Evolutionary conservation across 2,888 invertebrate genomes (phyloP), one percentile per base, ranked within the genome.

Genomic region (Cantharis nigra): DNA sequence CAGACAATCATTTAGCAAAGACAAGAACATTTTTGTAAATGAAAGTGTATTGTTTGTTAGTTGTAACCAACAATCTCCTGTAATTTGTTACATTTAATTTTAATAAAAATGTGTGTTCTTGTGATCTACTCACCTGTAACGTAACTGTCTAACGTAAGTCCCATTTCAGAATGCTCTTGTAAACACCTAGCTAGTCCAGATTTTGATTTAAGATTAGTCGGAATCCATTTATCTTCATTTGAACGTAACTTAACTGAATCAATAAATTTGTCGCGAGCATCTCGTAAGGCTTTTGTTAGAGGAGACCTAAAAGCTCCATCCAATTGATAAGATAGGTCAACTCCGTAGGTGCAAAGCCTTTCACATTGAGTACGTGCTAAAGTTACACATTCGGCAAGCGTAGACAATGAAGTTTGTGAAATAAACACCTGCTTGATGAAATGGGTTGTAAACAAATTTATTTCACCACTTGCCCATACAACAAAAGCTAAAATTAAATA

Each of bases 291-390:
- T 88, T 93, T 92, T 65, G 92, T 93, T 71, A 97, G 90, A 0
- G 96, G 95, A 11, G 92, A 91, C 80, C 96, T 91, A 77, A 99
- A 89, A 80, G 96, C 92, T 23, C 96, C 95, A 86, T 98, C 96
- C 83, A 99, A 91, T 86, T 97, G 96, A 88, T 97, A 98, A 80
- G 95, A 93, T 77, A 99, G 90, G 89, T 99, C 98, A 83, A 99
- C 91, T 1, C 98, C 98, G 79, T 92, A 90, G 23, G 89, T 89
- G 73, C 90, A 89, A 71, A 93, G 85, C 91, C 92, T 90, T 84
- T 91, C 90, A 83, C 95, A 95, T 84, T 95, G 94, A 77, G 91
- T 91, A 83, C 96, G 91, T 26, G 97, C 93, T 84, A 95, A 92
- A 79, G 94, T 92, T 28, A 98, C 94, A 88, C 97, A 97, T 86